Conservation (phyloP, 37 sponge, comb jelly and placozoan species). For the Bolinopsis microptera region DNA sequence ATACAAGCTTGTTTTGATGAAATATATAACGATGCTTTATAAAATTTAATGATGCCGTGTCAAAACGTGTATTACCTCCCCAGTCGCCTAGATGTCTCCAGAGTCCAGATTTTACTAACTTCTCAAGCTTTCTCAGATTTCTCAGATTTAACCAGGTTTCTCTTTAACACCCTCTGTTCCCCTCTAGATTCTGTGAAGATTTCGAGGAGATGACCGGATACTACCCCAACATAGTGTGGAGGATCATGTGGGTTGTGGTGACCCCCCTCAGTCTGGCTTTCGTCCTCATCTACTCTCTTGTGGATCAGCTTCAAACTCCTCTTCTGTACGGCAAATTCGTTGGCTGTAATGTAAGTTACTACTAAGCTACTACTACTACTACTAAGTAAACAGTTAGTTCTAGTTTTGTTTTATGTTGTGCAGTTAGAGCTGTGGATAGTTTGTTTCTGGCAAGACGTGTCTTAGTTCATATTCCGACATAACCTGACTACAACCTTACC, state of each 20-base stretch:
- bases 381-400: not conserved
- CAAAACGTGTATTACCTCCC: too few relatives aligned
- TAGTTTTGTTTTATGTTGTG: not conserved
- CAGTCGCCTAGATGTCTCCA: too few relatives aligned
- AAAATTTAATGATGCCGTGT: too few relatives aligned
- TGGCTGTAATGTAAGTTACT: slow-evolving; percentile 23
- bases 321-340: not conserved
- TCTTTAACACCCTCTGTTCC: too few relatives aligned
- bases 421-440: too few relatives aligned
- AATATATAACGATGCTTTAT: too few relatives aligned
- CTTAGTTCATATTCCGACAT: too few relatives aligned
- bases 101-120: too few relatives aligned
- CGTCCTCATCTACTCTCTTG: slow-evolving; percentile 31
- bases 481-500: too few relatives aligned
- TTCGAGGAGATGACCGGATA: slow-evolving; percentile 63
- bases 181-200: slow-evolving; percentile 48
- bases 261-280: not conserved
- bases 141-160: too few relatives aligned
- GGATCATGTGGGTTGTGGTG: not conserved
- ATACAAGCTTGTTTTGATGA: too few relatives aligned
- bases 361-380: not conserved
- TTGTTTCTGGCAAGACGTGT: not conserved
- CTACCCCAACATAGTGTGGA: slow-evolving; percentile 60
- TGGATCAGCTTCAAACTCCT: slow-evolving; percentile 14
- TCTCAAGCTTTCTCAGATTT: too few relatives aligned